phyloP scores from a whole-genome alignment of 1,140 invertebrate genomes.

The Cyphomyrmex costatus region DNA sequence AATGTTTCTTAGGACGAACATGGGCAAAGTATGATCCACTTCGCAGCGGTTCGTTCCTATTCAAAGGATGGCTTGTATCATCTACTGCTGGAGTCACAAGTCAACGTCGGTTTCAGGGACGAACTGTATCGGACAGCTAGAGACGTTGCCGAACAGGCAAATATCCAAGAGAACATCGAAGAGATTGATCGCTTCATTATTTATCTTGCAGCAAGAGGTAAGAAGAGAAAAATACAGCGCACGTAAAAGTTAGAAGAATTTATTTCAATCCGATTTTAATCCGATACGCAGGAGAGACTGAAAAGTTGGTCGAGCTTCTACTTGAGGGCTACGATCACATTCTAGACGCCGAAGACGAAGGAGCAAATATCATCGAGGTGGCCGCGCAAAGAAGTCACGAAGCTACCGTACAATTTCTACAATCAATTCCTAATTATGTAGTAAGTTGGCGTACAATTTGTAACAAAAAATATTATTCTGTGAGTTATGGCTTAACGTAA shows the following conservation, averaged over 20 bases:
- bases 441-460: constrained; percentile 84
- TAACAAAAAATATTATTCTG: background rate
- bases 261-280: constrained; percentile 24
- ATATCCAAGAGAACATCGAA: constrained; percentile 92
- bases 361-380: constrained; percentile 90
- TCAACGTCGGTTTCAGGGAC: constrained; percentile 93
- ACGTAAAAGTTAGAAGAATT: background rate
- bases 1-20: constrained; percentile 91
- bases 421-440: constrained; percentile 91
- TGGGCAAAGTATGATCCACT: constrained; percentile 96
- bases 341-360: constrained; percentile 91
- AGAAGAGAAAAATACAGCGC: constrained; percentile 29
- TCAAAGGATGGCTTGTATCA: constrained; percentile 92
- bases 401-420: constrained; percentile 89
- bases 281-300: constrained; percentile 89
- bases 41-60: constrained; percentile 93
- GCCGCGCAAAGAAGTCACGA: constrained; percentile 89
- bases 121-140: constrained; percentile 94
- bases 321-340: constrained; percentile 96
- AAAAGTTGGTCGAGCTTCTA: constrained; percentile 92
- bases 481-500: background rate
- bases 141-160: constrained; percentile 93
- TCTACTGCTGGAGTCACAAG: constrained; percentile 91
- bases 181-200: constrained; percentile 94
- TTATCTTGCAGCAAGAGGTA: constrained; percentile 92